Percentiles rank a stretch among this genome's conserved stretches.
Evolutionary conservation across 2,888 invertebrate species (phyloP).

Genomic region (Himalopsyche japonica): DNA sequence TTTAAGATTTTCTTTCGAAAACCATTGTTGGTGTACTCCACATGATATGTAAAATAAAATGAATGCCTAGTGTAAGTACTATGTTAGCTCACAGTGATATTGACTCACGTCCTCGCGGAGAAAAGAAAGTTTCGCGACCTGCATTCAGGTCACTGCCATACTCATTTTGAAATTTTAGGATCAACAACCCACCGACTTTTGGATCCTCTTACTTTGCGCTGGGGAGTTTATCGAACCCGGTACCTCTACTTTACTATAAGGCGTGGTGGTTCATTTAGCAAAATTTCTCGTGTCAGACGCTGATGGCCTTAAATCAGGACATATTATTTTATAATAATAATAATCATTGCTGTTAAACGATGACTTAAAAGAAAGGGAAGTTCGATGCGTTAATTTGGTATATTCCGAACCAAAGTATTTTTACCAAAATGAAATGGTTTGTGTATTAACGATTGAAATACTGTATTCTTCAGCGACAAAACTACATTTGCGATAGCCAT

Average conservation of each 20-base stretch:
- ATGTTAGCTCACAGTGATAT: neutral
- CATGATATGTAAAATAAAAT: neutral
- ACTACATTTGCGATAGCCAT: too few species aligned
- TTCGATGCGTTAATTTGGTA: too few species aligned
- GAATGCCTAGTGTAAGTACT: neutral
- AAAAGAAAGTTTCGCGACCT: constrained; percentile 17
- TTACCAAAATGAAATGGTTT: too few species aligned
- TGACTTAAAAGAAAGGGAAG: too few species aligned
- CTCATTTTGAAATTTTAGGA: constrained; percentile 15
- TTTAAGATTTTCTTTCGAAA: neutral
- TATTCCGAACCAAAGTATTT: too few species aligned
- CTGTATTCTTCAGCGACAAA: too few species aligned
- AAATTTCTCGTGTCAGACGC: neutral
- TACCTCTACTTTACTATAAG: neutral
- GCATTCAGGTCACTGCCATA: constrained; percentile 13
- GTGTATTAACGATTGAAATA: too few species aligned
- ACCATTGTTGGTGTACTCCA: neutral
- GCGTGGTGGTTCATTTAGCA: neutral
- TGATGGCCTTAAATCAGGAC: neutral
- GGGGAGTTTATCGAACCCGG: neutral
- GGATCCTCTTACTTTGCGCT: neutral
- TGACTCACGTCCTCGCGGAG: neutral
- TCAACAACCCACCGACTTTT: constrained; percentile 1
- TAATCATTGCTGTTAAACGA: neutral
- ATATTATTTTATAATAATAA: neutral